Percentiles rank a stretch among this genome's conserved stretches.
Conservation (phyloP, 2,797 vertebrate species). For the Lagocephalus sceleratus region DNA sequence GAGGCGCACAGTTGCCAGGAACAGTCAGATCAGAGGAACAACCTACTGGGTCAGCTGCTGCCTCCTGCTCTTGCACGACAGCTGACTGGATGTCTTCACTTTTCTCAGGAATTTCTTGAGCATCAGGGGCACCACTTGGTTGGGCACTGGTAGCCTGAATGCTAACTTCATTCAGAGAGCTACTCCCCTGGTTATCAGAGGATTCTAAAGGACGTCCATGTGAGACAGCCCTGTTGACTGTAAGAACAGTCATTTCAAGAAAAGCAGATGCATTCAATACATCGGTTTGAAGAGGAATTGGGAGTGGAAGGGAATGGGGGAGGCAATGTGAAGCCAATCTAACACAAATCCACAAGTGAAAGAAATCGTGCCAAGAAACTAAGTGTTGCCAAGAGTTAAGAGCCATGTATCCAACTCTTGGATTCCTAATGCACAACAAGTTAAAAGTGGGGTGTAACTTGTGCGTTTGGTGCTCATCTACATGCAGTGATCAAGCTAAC, state of each 20-base stretch:
- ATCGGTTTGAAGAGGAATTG: slow-evolving; percentile 27
- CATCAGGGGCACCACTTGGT: slow-evolving; percentile 37
- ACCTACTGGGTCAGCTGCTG: slow-evolving; percentile 20
- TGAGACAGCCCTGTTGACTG: slow-evolving; percentile 44
- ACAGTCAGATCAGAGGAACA: slow-evolving; percentile 15
- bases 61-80: slow-evolving; percentile 18
- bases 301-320: slow-evolving; percentile 34
- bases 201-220: slow-evolving; percentile 51
- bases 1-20: slow-evolving; percentile 7
- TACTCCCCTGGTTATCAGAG: slow-evolving; percentile 25
- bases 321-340: slow-evolving; percentile 11
- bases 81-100: slow-evolving; percentile 17
- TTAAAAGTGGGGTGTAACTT: slow-evolving; percentile 1
- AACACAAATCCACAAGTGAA: slow-evolving; percentile 8
- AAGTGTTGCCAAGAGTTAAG: slow-evolving; percentile 4
- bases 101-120: slow-evolving; percentile 27
- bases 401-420: neutral
- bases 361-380: slow-evolving; percentile 34
- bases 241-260: slow-evolving; percentile 50
- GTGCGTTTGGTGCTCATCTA: slow-evolving; percentile 15
- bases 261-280: slow-evolving; percentile 41
- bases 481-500: slow-evolving; percentile 56
- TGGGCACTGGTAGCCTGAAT: slow-evolving; percentile 35
- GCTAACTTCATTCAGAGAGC: slow-evolving; percentile 24
- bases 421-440: neutral